Base-by-base conservation (phyloP, 2,113 vertebrate genomes). In the Acanthochromis polyacanthus region DNA sequence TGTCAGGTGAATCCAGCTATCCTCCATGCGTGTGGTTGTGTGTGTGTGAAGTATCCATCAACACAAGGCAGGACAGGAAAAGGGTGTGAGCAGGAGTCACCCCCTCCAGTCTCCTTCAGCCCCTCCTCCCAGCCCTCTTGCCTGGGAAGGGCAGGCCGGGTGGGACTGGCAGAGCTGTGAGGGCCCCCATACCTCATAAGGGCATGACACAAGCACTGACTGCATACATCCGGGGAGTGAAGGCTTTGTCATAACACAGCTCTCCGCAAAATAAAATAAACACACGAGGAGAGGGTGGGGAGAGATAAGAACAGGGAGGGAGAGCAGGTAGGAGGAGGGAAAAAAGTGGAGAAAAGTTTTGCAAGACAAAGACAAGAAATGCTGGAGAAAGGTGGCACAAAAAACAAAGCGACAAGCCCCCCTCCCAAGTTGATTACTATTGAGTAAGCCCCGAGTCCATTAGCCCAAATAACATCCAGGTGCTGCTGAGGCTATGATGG, bases 401-500 rank as follows among this genome's bases (percentile, higher is more conserved):
- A 70, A 92, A 91, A 88, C 84, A 75, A 91, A 93, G 85, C 84
- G 86, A 88, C 85, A 88, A 91, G 88, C 87, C 91, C 90, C 90
- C 93, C 87, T 91, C 93, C 92, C 86, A 91, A 88, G 92, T 91
- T 92, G 93, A 90, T 92, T 88, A 85, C 88, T 91, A 86, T 91
- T 90, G 90, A 93, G 91, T 92, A 88, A 93, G 88, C 87, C 85
- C 86, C 51, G 57, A 93, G 91, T 94, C 92, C 87, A 93, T 95
- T 95, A 93, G 91, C 82, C 88, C 82, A 95, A 95, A 95, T 94
- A 93, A 91, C 93, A 95, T 94, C 93, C 94, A 95, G 94, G 94
- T 95, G 94, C 90, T 91, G 92, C 85, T 80, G 78, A 83, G 84
- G 88, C 84, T 78, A 83, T 88, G 89, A 85, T 84, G 84, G 90